Evolutionary conservation across 2,797 vertebrate species (phyloP), one percentile per base, ranked within the genome.

Genomic region (Uromys caudimaculatus): DNA sequence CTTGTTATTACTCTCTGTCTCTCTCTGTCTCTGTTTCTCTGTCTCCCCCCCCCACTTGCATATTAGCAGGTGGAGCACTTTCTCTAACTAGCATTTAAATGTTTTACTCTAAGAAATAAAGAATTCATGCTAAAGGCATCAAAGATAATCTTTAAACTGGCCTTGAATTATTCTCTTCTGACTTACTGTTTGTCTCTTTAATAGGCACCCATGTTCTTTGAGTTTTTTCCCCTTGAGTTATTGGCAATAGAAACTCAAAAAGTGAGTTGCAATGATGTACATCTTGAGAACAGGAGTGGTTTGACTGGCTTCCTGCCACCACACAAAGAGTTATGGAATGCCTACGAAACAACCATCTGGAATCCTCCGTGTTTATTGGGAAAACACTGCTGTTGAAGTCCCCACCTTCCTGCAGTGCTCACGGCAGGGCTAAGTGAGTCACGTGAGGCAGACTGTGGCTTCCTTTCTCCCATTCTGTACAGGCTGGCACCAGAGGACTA

Each of bases 101-200:
- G 3, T 21, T 13, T 95, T 73, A 89, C 16, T 76, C n/a, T 19
- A 82, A 90, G 79, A 95, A 88, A 64, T 5, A 77, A 91, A 92
- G 1, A 4, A 88, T 62, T n/a, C 78, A 13, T 88, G 62, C n/a
- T 82, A 77, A 69, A 90, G 60, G 47, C 38, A 86, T 56, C 62
- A 79, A 89, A 73, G 76, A 71, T 9, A 21, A 52, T 75, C 1
- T 64, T 96, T 56, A 41, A 41, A 9, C 78, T 32, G 1, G 69
- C 54, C 71, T 77, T 11, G 17, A 60, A 38, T 77, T 4, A 52
- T 2, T 6, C 35, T 79, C n/a, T 81, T 52, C 54, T 58, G 44
- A 35, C 2, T 32, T 19, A 24, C 4, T 85, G 12, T 11, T 84
- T 96, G 81, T 78, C 50, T 69, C 12, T 52, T 79, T 76, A 50